Percentiles rank a stretch among this genome's conserved stretches.
These are phyloP conservation scores for Gymnobelideus leadbeateri DNA, from an alignment of 2,113 vertebrate genomes.

Conservation along the genomic window DNA sequence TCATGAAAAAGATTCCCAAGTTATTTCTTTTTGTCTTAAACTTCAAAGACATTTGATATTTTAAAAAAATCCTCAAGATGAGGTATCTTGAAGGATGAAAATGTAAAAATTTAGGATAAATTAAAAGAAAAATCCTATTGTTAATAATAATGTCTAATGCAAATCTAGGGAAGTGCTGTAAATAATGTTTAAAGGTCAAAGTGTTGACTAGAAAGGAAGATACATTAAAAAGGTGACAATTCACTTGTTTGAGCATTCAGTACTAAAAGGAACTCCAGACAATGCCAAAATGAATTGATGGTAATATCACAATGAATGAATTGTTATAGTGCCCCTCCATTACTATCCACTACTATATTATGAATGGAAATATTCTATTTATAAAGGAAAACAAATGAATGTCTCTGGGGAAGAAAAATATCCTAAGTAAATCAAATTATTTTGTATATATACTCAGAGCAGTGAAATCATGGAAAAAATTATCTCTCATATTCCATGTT, in stretches of 20 bases:
- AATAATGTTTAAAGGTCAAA: slow-evolving; percentile 62
- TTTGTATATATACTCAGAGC: slow-evolving; percentile 18
- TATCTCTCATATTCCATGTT: slow-evolving; percentile 16
- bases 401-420: slow-evolving; percentile 36
- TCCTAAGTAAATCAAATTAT: background rate
- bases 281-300: slow-evolving; percentile 67
- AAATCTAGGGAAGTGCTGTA: slow-evolving; percentile 19
- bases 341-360: slow-evolving; percentile 60
- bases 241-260: slow-evolving; percentile 69
- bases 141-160: slow-evolving; percentile 3
- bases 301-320: slow-evolving; percentile 64
- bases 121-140: slow-evolving; percentile 38
- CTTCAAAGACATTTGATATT: background rate
- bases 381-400: slow-evolving; percentile 44
- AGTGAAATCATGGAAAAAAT: slow-evolving; percentile 45
- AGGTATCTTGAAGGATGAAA: background rate
- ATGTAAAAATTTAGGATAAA: background rate
- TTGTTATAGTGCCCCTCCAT: slow-evolving; percentile 40
- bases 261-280: slow-evolving; percentile 71
- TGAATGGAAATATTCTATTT: slow-evolving; percentile 66
- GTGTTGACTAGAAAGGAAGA: slow-evolving; percentile 73
- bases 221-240: slow-evolving; percentile 77
- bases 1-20: background rate
- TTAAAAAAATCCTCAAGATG: background rate
- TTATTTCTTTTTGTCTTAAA: background rate